Percentiles rank a stretch among this genome's conserved stretches.
Evolutionary conservation across 2,797 vertebrate species (phyloP).

Genomic region (Iguana delicatissima): DNA sequence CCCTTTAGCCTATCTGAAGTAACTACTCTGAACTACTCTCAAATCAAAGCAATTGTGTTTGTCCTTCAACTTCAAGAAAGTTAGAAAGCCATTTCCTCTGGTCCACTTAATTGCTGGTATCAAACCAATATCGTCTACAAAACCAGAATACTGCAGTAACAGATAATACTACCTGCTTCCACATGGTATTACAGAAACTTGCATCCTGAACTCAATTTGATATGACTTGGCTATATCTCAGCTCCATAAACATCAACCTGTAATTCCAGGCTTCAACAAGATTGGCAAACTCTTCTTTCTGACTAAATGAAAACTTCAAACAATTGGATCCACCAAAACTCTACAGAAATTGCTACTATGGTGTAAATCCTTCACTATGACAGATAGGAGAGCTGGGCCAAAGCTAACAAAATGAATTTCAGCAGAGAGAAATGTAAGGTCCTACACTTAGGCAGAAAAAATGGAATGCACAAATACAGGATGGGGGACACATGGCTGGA

Average conservation of each 20-base stretch:
- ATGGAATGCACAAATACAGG: no score
- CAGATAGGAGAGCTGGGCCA: no score
- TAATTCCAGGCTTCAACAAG: neutral
- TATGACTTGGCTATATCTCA: neutral
- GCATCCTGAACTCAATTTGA: neutral
- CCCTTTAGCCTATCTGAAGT: neutral
- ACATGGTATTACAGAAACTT: neutral
- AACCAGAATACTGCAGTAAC: neutral
- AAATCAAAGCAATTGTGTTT: neutral
- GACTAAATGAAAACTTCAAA: neutral
- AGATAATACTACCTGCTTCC: neutral
- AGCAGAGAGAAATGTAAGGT: no score
- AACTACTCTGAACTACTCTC: neutral
- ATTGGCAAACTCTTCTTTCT: neutral
- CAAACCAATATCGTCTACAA: neutral
- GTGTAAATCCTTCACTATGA: no score
- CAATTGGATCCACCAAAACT: neutral
- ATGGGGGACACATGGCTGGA: no score
- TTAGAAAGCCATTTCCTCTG: neutral
- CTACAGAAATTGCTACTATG: neutral
- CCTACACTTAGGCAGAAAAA: no score
- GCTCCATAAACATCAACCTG: neutral
- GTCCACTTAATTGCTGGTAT: neutral
- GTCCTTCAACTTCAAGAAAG: neutral
- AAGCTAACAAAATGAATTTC: no score